Conservation (phyloP, 2,797 vertebrate species). For the Eidolon dupreanum region DNA sequence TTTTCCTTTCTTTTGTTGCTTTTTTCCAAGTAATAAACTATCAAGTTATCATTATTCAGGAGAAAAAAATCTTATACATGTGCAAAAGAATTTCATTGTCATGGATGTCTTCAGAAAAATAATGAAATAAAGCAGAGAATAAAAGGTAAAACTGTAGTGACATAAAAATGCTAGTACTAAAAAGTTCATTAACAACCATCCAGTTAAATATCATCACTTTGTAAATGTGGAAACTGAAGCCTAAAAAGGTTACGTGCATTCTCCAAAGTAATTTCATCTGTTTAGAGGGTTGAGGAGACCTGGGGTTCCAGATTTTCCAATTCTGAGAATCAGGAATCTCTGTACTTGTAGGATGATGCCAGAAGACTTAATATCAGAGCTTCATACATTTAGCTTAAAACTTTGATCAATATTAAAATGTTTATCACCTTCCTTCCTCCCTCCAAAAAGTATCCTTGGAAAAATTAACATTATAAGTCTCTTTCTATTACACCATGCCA, state of each 20-base stretch:
- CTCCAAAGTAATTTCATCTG: not conserved
- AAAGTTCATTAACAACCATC: not conserved
- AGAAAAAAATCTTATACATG: not conserved
- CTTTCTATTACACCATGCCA: not conserved
- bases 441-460: not conserved
- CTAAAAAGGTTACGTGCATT: not conserved
- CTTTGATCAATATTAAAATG: not conserved
- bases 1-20: not conserved
- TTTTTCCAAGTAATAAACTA: not conserved
- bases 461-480: not conserved
- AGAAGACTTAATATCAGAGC: not conserved
- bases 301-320: not conserved
- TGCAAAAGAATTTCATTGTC: not conserved
- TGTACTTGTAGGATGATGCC: not conserved
- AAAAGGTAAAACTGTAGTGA: not conserved
- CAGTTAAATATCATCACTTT: not conserved
- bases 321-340: not conserved
- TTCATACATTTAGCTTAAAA: not conserved
- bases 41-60: not conserved
- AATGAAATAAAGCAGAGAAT: not conserved
- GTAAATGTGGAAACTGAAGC: not conserved
- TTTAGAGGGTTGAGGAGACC: accelerated
- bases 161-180: not conserved
- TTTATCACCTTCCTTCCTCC: not conserved
- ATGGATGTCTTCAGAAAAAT: not conserved